Evolutionary conservation across 2,113 vertebrate genomes (phyloP), one percentile per base, ranked within the genome.

Genomic region (Gnathonemus longibarbis): DNA sequence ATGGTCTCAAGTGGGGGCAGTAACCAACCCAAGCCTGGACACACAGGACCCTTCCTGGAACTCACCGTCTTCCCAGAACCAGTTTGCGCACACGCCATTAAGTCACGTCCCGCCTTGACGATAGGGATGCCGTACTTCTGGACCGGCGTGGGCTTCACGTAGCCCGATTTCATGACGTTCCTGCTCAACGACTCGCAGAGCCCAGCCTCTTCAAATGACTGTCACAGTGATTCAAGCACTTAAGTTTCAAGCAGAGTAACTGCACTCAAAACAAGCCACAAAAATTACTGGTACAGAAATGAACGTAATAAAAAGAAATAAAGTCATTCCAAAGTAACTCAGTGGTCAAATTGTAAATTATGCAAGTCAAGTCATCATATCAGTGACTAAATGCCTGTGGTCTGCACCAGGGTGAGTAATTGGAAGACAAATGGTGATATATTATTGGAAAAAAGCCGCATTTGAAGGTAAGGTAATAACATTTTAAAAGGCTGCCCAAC

Each of bases 21-120:
- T 42, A 19, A 42, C 6, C 11, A 42, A 35, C 5, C 35, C 15
- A 13, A 70, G 10, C 62, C 9, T 31, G 62, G n/a, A 27, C n/a
- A 62, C 24, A 62, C 3, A 31, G n/a, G 1, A 31, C 15, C 27
- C 27, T 31, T 42, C 74, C 74, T 42, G 52, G 6, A 3, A 66
- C 97, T 97, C 94, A 99, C 98, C 77, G 98, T 99, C 95, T 99
- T 99, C 5, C 98, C 98, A 6, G 98, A 99, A 45, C 98, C 98
- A 0, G 98, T 99, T 87, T 99, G 98, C 6, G 98, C 98, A 92
- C 98, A 99, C 11, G 98, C 98, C 98, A 99, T 99, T 90, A 99
- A 95, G 93, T 99, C 98, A 70, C 98, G 95, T 90, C 97, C 97
- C 0, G 96, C 95, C 87, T 96, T 91, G 88, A 98, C 92, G 91